Percentiles rank a stretch among this genome's conserved stretches.
phyloP scores from a whole-genome alignment of 2,797 vertebrate species.

The Sternarchorhynchus goeldii region DNA sequence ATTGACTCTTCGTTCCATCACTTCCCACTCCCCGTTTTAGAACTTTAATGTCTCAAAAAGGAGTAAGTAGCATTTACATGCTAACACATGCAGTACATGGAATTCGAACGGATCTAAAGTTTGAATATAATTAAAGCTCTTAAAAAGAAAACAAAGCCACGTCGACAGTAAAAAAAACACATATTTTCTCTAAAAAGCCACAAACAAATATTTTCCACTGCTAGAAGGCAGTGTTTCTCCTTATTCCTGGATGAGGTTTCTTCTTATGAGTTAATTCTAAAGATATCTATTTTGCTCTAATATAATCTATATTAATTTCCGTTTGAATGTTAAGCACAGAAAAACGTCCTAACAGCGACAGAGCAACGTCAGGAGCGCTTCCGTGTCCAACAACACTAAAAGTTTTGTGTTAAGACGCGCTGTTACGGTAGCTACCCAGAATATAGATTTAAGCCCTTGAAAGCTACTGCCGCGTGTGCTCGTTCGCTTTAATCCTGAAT shows the following conservation, averaged over 20 bases:
- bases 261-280: background rate
- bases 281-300: no score
- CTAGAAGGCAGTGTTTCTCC: background rate
- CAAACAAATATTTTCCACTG: slow-evolving; percentile 17
- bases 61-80: slow-evolving; percentile 20
- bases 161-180: background rate
- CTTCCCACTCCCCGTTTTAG: slow-evolving; percentile 37
- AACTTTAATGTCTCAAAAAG: slow-evolving; percentile 35
- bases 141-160: slow-evolving; percentile 5
- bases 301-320: no score
- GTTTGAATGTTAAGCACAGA: background rate
- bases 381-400: slow-evolving; percentile 23
- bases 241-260: background rate
- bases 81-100: slow-evolving; percentile 17
- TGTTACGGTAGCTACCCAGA: slow-evolving; percentile 47
- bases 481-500: slow-evolving; percentile 42
- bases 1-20: slow-evolving; percentile 41
- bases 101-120: no score
- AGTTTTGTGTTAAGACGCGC: slow-evolving; percentile 39
- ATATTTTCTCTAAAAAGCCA: slow-evolving; percentile 3
- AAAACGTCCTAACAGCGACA: background rate
- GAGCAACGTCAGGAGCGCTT: background rate
- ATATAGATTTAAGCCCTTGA: slow-evolving; percentile 54
- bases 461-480: slow-evolving; percentile 40
- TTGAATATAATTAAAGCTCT: slow-evolving; percentile 9